A percentile compares a stretch with the other conserved stretches of the same genome.
Conservation (phyloP, 2,113 vertebrate species). For the Corythaixoides concolor region DNA sequence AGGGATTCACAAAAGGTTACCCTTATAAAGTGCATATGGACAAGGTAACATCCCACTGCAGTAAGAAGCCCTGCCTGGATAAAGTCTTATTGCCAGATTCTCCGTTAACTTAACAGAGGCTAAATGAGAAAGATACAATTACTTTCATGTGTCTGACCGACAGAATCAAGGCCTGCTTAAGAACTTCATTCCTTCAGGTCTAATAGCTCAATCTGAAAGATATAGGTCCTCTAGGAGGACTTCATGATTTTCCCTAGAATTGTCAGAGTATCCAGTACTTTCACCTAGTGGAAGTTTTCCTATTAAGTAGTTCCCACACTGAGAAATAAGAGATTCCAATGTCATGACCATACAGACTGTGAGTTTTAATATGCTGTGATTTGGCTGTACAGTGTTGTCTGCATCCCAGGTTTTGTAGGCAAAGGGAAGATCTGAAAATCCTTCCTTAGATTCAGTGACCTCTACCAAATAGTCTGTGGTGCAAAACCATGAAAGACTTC, state of each 20-base stretch:
- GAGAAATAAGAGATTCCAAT: not conserved
- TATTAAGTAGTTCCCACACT: not conserved
- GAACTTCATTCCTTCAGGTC: not conserved
- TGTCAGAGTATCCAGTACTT: not conserved
- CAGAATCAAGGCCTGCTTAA: not conserved
- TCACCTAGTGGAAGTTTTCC: not conserved
- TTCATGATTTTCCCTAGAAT: accelerated
- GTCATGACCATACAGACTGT: not conserved
- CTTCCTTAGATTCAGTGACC: not conserved
- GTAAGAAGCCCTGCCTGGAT: not conserved
- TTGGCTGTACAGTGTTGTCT: not conserved
- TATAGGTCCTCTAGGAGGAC: not conserved
- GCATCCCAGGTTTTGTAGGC: not conserved
- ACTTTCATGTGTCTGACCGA: not conserved
- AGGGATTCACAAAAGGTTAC: not conserved
- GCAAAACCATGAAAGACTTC: not conserved
- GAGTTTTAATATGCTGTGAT: not conserved
- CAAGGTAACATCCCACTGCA: not conserved
- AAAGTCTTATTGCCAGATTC: not conserved
- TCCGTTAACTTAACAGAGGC: not conserved
- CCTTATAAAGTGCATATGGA: not conserved
- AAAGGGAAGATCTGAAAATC: not conserved
- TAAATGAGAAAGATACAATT: not conserved
- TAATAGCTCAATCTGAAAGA: not conserved
- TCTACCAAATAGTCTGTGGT: not conserved